A percentile compares a stretch with the other conserved stretches of the same genome.
phyloP scores from a whole-genome alignment of 2,797 vertebrate species.

The Rhinatrema bivittatum region DNA sequence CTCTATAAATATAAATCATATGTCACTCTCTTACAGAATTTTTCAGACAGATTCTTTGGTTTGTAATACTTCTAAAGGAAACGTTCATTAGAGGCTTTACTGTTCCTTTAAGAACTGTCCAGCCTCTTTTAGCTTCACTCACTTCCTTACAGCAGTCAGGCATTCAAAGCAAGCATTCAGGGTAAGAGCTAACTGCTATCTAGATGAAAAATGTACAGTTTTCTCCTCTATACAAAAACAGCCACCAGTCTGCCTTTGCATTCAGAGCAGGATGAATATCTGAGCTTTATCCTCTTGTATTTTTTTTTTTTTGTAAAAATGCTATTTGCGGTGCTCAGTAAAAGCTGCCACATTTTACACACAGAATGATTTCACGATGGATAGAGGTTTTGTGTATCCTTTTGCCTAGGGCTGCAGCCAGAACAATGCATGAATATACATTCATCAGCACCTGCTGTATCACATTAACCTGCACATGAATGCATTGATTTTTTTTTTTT shows the following conservation, averaged over 20 bases:
- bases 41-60: neutral
- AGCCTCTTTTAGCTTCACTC: slow-evolving; percentile 1
- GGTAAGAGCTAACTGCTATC: slow-evolving; percentile 15
- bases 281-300: neutral
- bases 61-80: neutral
- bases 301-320: neutral
- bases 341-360: slow-evolving; percentile 13
- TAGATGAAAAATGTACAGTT: slow-evolving; percentile 3
- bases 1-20: no score
- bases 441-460: slow-evolving; percentile 56
- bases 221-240: slow-evolving; percentile 17
- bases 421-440: slow-evolving; percentile 46
- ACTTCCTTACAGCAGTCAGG: slow-evolving; percentile 5
- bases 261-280: neutral
- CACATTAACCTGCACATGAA: slow-evolving; percentile 53
- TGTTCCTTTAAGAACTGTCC: slow-evolving; percentile 6
- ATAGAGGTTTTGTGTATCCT: slow-evolving; percentile 13
- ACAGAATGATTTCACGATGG: no score
- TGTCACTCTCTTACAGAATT: no score
- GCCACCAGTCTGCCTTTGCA: slow-evolving; percentile 11
- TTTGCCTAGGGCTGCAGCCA: slow-evolving; percentile 1
- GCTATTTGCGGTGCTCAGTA: slow-evolving; percentile 1
- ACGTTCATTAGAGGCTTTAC: neutral
- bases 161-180: neutral
- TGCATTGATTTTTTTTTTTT: slow-evolving; percentile 15